Evolutionary conservation across 2,797 vertebrate genomes (phyloP), one percentile per base, ranked within the genome.

Genomic region (Alauda arvensis): DNA sequence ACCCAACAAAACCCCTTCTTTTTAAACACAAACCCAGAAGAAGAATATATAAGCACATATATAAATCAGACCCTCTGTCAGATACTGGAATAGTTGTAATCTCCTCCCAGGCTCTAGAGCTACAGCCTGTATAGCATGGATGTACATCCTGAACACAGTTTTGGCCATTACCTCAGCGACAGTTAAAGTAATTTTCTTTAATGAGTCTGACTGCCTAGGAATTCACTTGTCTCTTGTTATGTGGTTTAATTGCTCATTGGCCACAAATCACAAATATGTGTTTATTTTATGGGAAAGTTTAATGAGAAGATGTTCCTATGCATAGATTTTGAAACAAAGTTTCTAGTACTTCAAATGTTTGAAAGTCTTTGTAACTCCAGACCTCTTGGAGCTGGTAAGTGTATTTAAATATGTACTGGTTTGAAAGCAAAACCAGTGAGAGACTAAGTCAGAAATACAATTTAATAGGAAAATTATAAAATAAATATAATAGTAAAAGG

Each of bases 211-310:
- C n/a, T 37, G 8, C 28, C 34, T 37, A 34, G 33, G 40, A 82
- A 57, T 71, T 70, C 18, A 39, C 33, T 65, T 75, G 18, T 49
- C 18, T 55, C 16, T 55, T 67, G 23, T 23, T 51, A 8, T 0
- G 1, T 25, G 9, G 21, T 80, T 87, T 63, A 74, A 42, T 46
- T 74, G 13, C 17, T 75, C 6, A 10, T 13, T 39, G 26, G 25
- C 46, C 51, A 31, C 14, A 56, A 56, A 40, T 17, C 12, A 61
- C 21, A 18, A 55, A 12, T 24, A 33, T 0, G 0, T 21, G 5
- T 67, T 71, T 48, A 65, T 49, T 45, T 89, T 61, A 31, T 48
- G 28, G 33, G 25, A 33, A 75, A 66, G 31, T 81, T 91, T 2
- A 1, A 4, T 68, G 43, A 43, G 51, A 75, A 52, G 14, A 19